Base-by-base conservation (phyloP, 2,888 invertebrate genomes). In the Stenurella melanura region DNA sequence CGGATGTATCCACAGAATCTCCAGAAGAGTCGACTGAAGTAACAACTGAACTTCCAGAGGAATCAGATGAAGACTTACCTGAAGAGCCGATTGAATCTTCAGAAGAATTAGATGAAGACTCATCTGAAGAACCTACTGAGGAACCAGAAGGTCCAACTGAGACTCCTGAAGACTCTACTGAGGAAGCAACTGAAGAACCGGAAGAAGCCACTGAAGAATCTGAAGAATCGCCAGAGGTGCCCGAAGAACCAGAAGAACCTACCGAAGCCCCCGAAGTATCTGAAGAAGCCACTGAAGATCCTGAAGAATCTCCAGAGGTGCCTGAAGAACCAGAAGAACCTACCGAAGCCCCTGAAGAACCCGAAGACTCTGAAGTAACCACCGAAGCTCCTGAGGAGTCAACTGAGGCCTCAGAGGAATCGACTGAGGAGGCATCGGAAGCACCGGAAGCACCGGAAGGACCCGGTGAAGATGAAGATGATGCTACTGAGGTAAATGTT, bases 231-330 rank as follows among this genome's bases (percentile, higher is more conserved):
- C 17, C 50, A 60, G 69, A 58, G 63, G 54, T n/a, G 0, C 61
- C 75, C 11, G 75, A 75, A 34, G 71, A 12, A 2, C 2, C 30
- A 18, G 72, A 72, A 50, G 15, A 18, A 72, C 12, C 26, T 12
- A 69, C 57, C 12, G 69, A 56, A 56, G 21, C 50, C 3, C 15
- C 57, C 1, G 18, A 19, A 50, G 21, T 63, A 15, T 63, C 42
- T 17, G 61, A 12, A 60, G 67, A 42, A 42, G 54, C 17, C 0
- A 1, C 54, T 18, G 19, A 34, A 34, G 30, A 34, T 9, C 7
- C 11, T 38, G 38, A 38, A 38, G 38, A 9, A 11, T 9, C 38
- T 6, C 3, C 38, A 1, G 38, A 38, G 12, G 12, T 1, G 0
- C 12, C 42, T 15, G 42, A 42, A 15, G 42, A 50, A 15, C 50